Conservation (phyloP, 2,113 vertebrate species). For the Okapia johnstoni region DNA sequence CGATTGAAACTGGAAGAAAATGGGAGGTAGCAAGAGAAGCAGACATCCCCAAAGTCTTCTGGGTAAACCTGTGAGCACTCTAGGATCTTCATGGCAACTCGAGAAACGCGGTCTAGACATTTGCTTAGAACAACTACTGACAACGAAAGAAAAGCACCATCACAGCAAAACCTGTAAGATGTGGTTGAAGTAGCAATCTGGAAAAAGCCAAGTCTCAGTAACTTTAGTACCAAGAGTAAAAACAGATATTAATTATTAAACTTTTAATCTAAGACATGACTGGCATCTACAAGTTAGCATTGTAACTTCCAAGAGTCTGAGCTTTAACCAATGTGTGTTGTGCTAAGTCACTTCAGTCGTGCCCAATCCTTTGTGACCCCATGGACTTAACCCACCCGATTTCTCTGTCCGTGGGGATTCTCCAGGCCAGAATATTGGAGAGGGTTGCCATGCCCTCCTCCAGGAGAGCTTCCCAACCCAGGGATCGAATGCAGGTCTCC, state of each 20-base stretch:
- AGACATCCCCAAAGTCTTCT: background rate
- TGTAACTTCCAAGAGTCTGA: background rate
- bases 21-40: background rate
- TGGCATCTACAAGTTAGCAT: background rate
- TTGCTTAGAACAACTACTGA: background rate
- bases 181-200: background rate
- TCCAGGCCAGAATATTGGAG: background rate
- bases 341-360: background rate
- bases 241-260: background rate
- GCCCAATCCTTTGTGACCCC: background rate
- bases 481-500: rapidly evolving
- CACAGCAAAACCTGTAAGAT: background rate
- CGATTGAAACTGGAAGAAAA: background rate
- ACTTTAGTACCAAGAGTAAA: background rate
- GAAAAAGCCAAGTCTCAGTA: background rate
- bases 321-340: background rate
- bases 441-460: background rate
- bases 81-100: background rate
- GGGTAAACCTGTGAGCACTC: background rate
- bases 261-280: background rate
- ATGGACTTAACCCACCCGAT: background rate
- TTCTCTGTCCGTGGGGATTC: background rate
- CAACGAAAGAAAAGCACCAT: background rate
- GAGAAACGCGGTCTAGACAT: background rate
- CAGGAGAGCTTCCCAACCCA: background rate